phyloP scores from a whole-genome alignment of 2,113 vertebrate species.

The Dunckerocampus dactyliophorus region DNA sequence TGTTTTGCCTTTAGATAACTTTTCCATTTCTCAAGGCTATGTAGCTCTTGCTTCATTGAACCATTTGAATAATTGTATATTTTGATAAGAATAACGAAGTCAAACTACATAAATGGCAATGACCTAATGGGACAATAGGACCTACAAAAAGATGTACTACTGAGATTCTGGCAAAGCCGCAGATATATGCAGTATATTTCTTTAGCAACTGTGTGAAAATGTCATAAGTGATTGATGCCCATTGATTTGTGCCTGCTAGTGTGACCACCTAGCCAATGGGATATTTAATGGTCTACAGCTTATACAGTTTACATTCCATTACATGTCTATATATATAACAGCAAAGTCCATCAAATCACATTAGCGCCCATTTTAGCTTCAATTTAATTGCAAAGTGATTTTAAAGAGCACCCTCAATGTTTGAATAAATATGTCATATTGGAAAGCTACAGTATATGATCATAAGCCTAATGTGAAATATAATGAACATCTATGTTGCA shows the following conservation, averaged over 20 bases:
- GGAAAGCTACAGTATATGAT: no score
- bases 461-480: no score
- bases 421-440: no score
- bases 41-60: constrained; percentile 45
- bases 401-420: no score
- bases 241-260: not conserved
- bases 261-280: not conserved
- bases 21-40: constrained; percentile 54
- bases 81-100: constrained; percentile 36
- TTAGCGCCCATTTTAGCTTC: no score
- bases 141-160: constrained; percentile 10
- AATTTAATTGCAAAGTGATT: no score
- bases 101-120: constrained; percentile 29
- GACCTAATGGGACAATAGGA: constrained; percentile 9
- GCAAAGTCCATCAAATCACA: no score
- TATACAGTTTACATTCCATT: no score
- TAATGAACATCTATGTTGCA: no score
- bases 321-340: no score
- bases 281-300: not conserved
- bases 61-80: constrained; percentile 48
- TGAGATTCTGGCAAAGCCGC: constrained; percentile 11
- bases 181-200: no score
- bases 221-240: not conserved
- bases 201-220: not conserved
- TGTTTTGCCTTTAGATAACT: constrained; percentile 60